A percentile compares a stretch with the other conserved stretches of the same genome.
These are phyloP conservation scores for Numenius phaeopus DNA, from an alignment of 2,797 vertebrate species.

Conservation along the genomic window DNA sequence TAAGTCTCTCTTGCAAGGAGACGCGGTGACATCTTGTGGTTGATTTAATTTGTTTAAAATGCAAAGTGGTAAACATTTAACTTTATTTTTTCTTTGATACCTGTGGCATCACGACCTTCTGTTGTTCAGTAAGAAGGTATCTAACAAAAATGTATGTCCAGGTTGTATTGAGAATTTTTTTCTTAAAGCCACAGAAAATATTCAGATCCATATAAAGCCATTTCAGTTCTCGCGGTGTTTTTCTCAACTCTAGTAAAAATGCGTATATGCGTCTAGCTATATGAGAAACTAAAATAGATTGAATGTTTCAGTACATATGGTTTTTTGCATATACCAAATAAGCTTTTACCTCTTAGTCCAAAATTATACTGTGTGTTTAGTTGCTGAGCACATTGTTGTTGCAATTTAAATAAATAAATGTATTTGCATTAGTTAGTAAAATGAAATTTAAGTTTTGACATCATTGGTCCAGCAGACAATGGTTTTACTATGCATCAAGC, in stretches of 20 bases:
- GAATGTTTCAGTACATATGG: background rate
- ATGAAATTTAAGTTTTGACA: background rate
- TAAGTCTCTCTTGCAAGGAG: background rate
- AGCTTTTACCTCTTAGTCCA: background rate
- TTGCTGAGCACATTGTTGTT: background rate
- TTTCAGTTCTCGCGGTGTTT: background rate
- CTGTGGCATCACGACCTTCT: background rate
- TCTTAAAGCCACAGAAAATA: background rate
- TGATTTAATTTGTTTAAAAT: background rate
- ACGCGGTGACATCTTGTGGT: slow-evolving; percentile 76
- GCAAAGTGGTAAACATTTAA: background rate
- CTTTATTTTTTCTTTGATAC: background rate
- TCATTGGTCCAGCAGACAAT: background rate
- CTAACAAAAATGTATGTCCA: background rate
- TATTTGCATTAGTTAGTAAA: background rate
- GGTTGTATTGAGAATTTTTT: background rate
- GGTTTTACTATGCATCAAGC: background rate
- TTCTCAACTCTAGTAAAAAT: background rate
- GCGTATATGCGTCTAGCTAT: background rate
- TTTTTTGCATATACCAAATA: background rate
- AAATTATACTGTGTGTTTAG: background rate
- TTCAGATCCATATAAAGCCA: background rate
- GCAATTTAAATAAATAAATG: background rate
- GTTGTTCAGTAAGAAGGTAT: background rate
- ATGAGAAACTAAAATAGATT: background rate